These are phyloP conservation scores for Ornithorhynchus anatinus DNA, from an alignment of 2,113 vertebrate genomes.

Conservation along the genomic window DNA sequence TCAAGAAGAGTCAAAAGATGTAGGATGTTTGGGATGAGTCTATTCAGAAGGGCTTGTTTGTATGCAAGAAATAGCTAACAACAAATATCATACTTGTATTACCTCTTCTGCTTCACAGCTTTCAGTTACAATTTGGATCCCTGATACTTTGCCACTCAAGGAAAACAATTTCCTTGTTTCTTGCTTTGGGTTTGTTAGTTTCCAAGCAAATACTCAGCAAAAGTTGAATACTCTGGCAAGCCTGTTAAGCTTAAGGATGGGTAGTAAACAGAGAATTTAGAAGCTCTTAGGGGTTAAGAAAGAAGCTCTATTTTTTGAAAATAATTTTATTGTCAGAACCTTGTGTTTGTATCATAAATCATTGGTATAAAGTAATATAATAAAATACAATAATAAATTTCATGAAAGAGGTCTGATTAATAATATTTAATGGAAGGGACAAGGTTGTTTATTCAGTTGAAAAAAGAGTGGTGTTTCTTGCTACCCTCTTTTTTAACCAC, in stretches of 20 bases:
- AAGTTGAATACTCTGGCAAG: neutral
- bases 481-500: constrained; percentile 1
- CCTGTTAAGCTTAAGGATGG: neutral
- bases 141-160: neutral
- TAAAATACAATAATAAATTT: constrained; percentile 38
- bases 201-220: constrained; percentile 31
- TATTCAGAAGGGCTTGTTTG: neutral
- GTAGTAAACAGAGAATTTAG: neutral
- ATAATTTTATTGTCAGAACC: neutral
- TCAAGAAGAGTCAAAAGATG: neutral
- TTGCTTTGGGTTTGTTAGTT: constrained; percentile 2
- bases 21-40: neutral
- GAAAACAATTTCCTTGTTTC: neutral
- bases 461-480: constrained; percentile 26
- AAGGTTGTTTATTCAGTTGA: constrained; percentile 40
- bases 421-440: constrained; percentile 38
- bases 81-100: neutral
- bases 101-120: neutral
- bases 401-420: constrained; percentile 28
- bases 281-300: too few species aligned
- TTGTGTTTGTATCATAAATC: constrained; percentile 29
- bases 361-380: constrained; percentile 42
- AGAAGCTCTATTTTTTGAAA: constrained; percentile 36
- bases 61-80: neutral
- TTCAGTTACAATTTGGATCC: neutral